Conservation (phyloP, 2,888 invertebrate genomes). For the Limnephilus lunatus region DNA sequence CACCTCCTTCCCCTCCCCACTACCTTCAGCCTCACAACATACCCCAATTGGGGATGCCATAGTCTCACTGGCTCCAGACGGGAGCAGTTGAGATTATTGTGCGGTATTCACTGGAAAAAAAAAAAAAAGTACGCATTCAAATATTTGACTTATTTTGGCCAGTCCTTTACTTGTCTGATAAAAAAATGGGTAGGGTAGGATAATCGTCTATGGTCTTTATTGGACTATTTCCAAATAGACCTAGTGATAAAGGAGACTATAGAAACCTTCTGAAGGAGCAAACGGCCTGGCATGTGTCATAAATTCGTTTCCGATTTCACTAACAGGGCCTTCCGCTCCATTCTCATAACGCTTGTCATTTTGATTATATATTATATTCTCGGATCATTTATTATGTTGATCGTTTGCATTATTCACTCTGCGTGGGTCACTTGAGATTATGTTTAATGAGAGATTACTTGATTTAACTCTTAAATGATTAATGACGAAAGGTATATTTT, state of each 20-base stretch:
- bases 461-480: background rate
- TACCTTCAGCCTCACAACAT: no score
- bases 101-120: no score
- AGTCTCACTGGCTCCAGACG: no score
- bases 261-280: background rate
- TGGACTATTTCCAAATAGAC: background rate
- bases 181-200: background rate
- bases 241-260: background rate
- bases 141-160: background rate
- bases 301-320: background rate
- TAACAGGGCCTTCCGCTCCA: background rate
- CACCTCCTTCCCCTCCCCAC: no score
- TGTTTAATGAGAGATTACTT: background rate
- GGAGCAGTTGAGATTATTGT: no score
- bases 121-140: background rate
- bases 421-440: background rate
- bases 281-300: background rate
- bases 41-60: no score
- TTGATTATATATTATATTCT: background rate
- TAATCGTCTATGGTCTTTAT: background rate
- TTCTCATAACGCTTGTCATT: background rate
- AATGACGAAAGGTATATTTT: no score
- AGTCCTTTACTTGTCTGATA: background rate
- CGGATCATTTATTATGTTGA: background rate
- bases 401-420: background rate